Conservation (phyloP, 1,140 invertebrate species). For the Drusus annulatus region DNA sequence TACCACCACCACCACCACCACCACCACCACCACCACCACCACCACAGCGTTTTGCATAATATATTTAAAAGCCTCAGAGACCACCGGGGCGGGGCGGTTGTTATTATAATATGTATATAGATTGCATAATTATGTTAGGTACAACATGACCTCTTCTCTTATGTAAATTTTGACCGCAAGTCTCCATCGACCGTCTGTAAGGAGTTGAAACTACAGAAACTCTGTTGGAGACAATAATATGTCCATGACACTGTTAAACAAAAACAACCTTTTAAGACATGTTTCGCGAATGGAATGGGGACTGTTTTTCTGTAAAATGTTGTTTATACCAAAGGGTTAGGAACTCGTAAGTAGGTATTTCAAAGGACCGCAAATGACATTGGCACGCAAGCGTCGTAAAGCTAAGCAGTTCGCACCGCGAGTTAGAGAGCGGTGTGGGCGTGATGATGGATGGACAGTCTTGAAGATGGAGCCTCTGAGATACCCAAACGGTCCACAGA, state of each 20-base stretch:
- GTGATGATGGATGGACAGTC: not conserved
- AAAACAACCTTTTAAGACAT: not conserved
- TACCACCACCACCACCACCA: too few relatives aligned
- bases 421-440: conserved; percentile 13
- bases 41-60: not conserved
- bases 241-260: too few relatives aligned
- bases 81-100: not conserved
- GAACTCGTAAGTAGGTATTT: not conserved
- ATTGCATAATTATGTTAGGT: not conserved
- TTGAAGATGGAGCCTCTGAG: not conserved
- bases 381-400: not conserved
- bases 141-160: not conserved
- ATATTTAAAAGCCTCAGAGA: not conserved
- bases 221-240: too few relatives aligned
- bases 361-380: not conserved
- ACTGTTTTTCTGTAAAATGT: not conserved
- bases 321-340: not conserved
- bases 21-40: too few relatives aligned
- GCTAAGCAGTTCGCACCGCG: not conserved
- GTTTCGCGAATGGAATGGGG: not conserved
- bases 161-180: not conserved
- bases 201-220: not conserved
- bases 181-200: not conserved
- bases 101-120: not conserved
- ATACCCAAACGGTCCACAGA: conserved; percentile 14